These are phyloP conservation scores for Carollia perspicillata DNA, from an alignment of 2,113 vertebrate species.

Conservation along the genomic window DNA sequence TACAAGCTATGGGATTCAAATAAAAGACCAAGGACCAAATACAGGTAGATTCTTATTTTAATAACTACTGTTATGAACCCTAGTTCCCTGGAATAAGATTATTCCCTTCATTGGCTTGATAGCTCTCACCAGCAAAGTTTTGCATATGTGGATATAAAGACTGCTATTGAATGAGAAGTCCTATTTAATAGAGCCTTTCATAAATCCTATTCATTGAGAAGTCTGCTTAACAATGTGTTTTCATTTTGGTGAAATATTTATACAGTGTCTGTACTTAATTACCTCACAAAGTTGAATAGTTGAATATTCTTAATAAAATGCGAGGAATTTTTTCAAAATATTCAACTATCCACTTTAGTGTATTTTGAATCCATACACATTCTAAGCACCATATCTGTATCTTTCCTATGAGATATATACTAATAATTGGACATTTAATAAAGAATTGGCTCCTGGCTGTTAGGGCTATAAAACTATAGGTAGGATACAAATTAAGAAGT, in stretches of 20 bases:
- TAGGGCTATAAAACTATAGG: background rate
- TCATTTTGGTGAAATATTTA: slow-evolving; percentile 40
- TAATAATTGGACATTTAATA: background rate
- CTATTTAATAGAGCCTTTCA: slow-evolving; percentile 29
- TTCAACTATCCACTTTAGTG: background rate
- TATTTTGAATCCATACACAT: background rate
- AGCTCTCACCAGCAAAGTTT: slow-evolving; percentile 36
- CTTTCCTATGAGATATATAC: slow-evolving; percentile 1
- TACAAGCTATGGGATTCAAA: slow-evolving; percentile 17
- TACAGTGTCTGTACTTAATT: slow-evolving; percentile 2
- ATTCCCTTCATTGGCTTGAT: background rate
- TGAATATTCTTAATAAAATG: slow-evolving; percentile 51
- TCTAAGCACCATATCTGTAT: background rate
- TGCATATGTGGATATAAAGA: slow-evolving; percentile 24
- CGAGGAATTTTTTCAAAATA: background rate
- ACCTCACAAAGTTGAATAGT: slow-evolving; percentile 13
- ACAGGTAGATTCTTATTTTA: slow-evolving; percentile 42
- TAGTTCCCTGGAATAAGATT: slow-evolving; percentile 26
- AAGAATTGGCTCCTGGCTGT: slow-evolving; percentile 17
- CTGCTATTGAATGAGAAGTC: background rate
- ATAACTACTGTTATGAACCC: background rate
- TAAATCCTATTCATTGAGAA: slow-evolving; percentile 21
- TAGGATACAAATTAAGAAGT: background rate
- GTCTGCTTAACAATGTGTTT: slow-evolving; percentile 10
- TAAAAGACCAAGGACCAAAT: slow-evolving; percentile 13